These are phyloP conservation scores for Peribatodes rhomboidaria DNA, from an alignment of 2,888 invertebrate species.

Conservation along the genomic window DNA sequence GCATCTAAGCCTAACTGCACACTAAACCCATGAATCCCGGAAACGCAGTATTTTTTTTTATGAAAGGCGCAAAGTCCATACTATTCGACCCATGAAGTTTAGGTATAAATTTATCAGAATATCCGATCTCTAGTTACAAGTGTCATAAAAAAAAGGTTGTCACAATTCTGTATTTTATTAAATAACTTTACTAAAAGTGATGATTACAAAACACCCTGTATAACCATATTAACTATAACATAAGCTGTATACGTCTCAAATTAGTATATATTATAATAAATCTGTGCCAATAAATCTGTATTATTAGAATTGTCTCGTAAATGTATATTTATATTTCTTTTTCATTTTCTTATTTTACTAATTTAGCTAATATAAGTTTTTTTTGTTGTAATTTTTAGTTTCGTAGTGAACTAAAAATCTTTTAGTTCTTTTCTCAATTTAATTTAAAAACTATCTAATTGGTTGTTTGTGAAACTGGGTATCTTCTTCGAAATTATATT, in stretches of 20 bases:
- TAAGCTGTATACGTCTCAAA: slow-evolving; percentile 11
- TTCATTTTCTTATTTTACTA: background rate
- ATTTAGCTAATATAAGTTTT: no score
- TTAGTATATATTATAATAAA: slow-evolving; percentile 2
- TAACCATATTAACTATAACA: background rate
- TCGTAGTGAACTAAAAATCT: no score
- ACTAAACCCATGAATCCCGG: no score
- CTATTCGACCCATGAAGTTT: no score
- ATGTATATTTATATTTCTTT: background rate
- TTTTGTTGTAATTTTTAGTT: background rate
- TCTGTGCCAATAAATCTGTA: background rate
- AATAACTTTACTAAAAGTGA: background rate
- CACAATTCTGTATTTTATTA: no score
- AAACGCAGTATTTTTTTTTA: no score
- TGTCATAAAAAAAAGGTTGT: no score
- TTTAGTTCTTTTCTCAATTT: no score
- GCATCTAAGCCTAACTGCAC: no score
- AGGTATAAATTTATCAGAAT: no score
- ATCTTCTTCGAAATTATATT: background rate
- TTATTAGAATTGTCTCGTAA: background rate
- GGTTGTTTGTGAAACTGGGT: background rate
- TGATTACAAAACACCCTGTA: background rate
- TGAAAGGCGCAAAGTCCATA: no score
- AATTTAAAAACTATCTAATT: background rate
- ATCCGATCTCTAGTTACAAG: no score